Conservation (phyloP, 2,888 invertebrate genomes). For the Monopis laevigella region DNA sequence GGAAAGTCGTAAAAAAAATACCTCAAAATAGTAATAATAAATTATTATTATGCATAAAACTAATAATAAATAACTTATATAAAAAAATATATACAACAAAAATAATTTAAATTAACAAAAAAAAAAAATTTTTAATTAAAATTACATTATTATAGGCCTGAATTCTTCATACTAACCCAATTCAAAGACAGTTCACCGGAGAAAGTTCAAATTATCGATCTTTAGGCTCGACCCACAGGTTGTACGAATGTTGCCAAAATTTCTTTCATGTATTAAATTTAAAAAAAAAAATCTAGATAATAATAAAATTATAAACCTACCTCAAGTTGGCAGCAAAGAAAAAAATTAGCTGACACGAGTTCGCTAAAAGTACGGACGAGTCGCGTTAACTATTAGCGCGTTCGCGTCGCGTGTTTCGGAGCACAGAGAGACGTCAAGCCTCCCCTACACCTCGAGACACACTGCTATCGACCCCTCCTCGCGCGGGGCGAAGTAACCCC, state of each 20-base stretch:
- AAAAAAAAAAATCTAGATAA: no score
- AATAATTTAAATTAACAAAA: background rate
- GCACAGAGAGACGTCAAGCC: slow-evolving; percentile 29
- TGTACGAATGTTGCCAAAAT: slow-evolving; percentile 2
- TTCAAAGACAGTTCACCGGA: slow-evolving; percentile 6
- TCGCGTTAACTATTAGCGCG: slow-evolving; percentile 3
- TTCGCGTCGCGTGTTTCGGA: slow-evolving; percentile 22
- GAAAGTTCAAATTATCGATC: slow-evolving; percentile 9
- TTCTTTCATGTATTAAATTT: background rate
- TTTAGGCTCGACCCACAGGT: slow-evolving; percentile 12
- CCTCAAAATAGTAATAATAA: no score
- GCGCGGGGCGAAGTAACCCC: slow-evolving; percentile 23
- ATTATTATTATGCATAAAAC: background rate
- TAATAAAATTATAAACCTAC: background rate
- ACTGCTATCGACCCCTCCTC: slow-evolving; percentile 55
- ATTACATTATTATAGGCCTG: background rate
- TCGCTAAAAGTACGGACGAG: background rate
- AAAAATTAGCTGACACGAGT: background rate
- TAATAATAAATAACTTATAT: background rate
- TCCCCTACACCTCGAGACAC: slow-evolving; percentile 29
- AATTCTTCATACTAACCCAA: slow-evolving; percentile 1
- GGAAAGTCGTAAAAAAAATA: no score
- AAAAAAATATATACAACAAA: no score
- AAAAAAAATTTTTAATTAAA: background rate
- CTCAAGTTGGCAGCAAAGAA: background rate